phyloP scores from a whole-genome alignment of 2,113 vertebrate species.

The Chloebia gouldiae region DNA sequence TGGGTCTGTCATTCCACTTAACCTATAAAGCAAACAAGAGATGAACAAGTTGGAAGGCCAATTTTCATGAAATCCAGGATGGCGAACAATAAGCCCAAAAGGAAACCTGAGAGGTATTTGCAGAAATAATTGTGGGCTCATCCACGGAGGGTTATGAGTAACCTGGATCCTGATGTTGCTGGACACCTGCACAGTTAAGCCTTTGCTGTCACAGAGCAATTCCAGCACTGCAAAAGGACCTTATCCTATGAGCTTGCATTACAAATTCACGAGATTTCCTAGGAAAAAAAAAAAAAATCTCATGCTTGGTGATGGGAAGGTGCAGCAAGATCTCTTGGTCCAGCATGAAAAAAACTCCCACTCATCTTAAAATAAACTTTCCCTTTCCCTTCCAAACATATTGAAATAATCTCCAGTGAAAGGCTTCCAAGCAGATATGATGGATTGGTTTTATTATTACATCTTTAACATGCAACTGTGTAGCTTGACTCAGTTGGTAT shows the following conservation, averaged over 20 bases:
- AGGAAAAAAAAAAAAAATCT: background rate
- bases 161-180: background rate
- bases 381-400: background rate
- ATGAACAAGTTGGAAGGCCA: background rate
- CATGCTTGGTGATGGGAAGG: background rate
- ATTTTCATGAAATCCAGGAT: background rate
- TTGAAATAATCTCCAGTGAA: background rate
- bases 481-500: background rate
- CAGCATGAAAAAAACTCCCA: background rate
- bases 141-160: background rate
- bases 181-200: background rate
- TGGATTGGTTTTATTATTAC: background rate
- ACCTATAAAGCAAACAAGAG: background rate
- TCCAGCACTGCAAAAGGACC: background rate
- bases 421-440: background rate
- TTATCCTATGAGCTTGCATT: background rate
- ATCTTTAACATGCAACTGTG: background rate
- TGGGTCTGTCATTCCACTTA: slow-evolving; percentile 47
- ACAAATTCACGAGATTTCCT: background rate
- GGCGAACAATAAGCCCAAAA: background rate
- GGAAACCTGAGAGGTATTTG: slow-evolving; percentile 13
- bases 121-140: slow-evolving; percentile 4
- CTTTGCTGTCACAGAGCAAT: background rate
- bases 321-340: background rate
- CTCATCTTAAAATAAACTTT: background rate